Percentiles rank a stretch among this genome's conserved stretches.
phyloP scores from a whole-genome alignment of 2,888 invertebrate species.

The Neuroscelio doddi region DNA sequence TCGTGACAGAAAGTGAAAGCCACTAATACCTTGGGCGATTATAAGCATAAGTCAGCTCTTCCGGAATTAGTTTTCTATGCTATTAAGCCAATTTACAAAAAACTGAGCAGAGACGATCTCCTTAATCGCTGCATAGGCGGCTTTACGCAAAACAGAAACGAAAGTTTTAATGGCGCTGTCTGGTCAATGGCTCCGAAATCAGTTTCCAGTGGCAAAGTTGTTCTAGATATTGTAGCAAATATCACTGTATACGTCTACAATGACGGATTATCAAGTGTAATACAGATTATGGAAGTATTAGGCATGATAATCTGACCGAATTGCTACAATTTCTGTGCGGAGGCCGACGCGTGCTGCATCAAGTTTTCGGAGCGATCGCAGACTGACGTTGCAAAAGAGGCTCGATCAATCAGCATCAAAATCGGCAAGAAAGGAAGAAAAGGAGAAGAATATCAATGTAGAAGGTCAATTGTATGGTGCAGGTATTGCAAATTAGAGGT shows the following conservation, averaged over 20 bases:
- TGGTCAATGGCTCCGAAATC: conserved; percentile 35
- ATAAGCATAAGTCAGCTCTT: conserved; percentile 23
- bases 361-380: not conserved
- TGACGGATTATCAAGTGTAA: conserved; percentile 21
- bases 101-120: conserved; percentile 32
- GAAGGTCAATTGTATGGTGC: conserved; percentile 24
- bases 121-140: conserved; percentile 32
- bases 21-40: conserved; percentile 4
- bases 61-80: conserved; percentile 18
- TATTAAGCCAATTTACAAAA: conserved; percentile 27
- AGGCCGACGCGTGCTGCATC: conserved; percentile 10
- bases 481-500: conserved; percentile 20
- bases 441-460: conserved; percentile 18
- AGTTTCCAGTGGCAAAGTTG: too few relatives aligned
- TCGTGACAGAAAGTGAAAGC: conserved; percentile 41
- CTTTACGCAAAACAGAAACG: conserved; percentile 37
- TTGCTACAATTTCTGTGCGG: conserved; percentile 13
- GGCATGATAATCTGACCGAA: conserved; percentile 20
- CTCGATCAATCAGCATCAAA: conserved; percentile 9
- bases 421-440: conserved; percentile 9
- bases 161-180: conserved; percentile 30
- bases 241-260: conserved; percentile 23
- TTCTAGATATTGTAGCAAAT: too few relatives aligned
- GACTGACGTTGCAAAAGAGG: conserved; percentile 9
- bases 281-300: conserved; percentile 12